Conservation (phyloP, 2,888 invertebrate species). For the Hyles lineata region DNA sequence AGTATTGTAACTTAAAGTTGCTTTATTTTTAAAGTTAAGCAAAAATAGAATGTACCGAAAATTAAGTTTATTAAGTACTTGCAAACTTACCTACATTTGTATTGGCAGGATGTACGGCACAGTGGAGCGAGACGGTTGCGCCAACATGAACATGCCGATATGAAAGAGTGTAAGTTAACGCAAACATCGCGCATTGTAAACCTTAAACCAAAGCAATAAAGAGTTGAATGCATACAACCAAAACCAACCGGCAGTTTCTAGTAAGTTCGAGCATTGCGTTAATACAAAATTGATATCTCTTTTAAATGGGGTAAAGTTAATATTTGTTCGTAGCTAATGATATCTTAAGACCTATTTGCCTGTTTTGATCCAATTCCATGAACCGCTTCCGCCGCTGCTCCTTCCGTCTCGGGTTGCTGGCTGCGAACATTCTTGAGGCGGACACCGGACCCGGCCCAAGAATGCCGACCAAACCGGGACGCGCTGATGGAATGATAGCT, state of each 20-base stretch:
- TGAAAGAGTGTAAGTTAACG: slow-evolving; percentile 11
- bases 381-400: slow-evolving; percentile 82
- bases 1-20: not conserved
- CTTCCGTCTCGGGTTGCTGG: slow-evolving; percentile 84
- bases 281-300: slow-evolving; percentile 9
- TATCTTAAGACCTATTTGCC: slow-evolving; percentile 51
- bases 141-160: slow-evolving; percentile 65
- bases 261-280: slow-evolving; percentile 40
- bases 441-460: slow-evolving; percentile 72
- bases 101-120: slow-evolving; percentile 80
- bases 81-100: slow-evolving; percentile 60
- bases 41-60: slow-evolving; percentile 7
- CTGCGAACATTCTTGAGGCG: slow-evolving; percentile 76
- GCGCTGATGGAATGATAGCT: slow-evolving; percentile 74
- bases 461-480: slow-evolving; percentile 75
- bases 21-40: not conserved
- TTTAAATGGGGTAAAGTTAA: slow-evolving; percentile 40
- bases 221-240: not conserved
- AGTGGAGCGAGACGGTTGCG: slow-evolving; percentile 83
- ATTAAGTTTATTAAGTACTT: slow-evolving; percentile 20
- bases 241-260: slow-evolving; percentile 37
- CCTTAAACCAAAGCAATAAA: not conserved
- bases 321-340: slow-evolving; percentile 34
- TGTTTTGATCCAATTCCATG: slow-evolving; percentile 63
- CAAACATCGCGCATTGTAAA: slow-evolving; percentile 1